These are phyloP conservation scores for Rhinolophus ferrumequinum DNA, from an alignment of 2,113 vertebrate genomes.

Conservation along the genomic window DNA sequence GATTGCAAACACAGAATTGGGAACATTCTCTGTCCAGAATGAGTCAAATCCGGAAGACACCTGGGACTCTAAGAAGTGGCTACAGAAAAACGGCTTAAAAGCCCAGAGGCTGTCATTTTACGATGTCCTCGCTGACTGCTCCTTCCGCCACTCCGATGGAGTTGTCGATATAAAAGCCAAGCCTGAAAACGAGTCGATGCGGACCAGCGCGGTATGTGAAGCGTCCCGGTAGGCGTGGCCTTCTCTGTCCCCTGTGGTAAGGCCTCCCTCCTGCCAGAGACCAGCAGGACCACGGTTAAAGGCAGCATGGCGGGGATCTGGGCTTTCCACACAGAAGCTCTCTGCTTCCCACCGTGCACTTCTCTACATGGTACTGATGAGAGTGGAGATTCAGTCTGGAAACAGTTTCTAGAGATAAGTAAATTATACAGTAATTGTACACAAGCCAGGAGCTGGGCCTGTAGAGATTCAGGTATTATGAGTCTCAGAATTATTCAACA, in stretches of 20 bases:
- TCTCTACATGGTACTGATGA: background rate
- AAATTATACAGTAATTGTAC: background rate
- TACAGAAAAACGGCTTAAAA: constrained; percentile 87
- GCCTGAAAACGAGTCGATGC: constrained; percentile 82
- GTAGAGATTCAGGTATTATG: background rate
- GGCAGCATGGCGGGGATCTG: background rate
- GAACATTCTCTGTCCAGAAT: background rate
- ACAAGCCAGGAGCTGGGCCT: background rate
- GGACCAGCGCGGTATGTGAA: constrained; percentile 87
- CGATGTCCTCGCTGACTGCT: constrained; percentile 85
- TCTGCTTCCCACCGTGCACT: background rate
- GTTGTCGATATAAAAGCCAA: constrained; percentile 87
- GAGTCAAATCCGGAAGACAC: constrained; percentile 75
- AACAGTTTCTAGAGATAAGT: background rate
- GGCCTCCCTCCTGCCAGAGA: background rate
- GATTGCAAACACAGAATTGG: constrained; percentile 60
- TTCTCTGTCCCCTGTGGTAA: background rate
- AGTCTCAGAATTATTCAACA: background rate
- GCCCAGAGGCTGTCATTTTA: constrained; percentile 86
- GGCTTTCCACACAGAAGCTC: background rate
- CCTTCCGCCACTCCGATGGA: constrained; percentile 87
- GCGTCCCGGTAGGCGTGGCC: background rate
- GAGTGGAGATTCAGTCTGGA: background rate
- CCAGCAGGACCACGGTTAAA: background rate
- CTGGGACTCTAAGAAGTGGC: constrained; percentile 87